Evolutionary conservation across 2,797 vertebrate genomes (phyloP).

Genomic region (Anas georgica): DNA sequence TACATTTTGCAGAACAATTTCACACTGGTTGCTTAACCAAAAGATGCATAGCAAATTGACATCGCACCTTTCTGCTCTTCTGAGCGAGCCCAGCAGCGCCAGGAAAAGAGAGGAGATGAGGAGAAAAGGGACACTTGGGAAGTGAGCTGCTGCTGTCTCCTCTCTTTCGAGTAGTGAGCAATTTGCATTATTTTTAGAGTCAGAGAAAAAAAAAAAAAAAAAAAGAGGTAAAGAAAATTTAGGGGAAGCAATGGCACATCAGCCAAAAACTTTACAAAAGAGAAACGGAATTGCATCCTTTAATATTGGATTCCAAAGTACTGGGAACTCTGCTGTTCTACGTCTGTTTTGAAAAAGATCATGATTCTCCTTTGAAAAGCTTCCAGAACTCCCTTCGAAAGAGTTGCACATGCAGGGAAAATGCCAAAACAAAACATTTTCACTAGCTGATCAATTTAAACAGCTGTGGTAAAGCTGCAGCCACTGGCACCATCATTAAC

Average conservation of each 20-base stretch:
- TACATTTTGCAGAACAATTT: constrained; percentile 56
- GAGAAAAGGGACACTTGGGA: not conserved
- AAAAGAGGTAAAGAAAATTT: not conserved
- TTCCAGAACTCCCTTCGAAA: constrained; percentile 65
- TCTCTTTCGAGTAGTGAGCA: not conserved
- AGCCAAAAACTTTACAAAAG: constrained; percentile 30
- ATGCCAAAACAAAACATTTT: constrained; percentile 66
- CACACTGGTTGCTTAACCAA: constrained; percentile 52
- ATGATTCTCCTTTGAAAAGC: constrained; percentile 64
- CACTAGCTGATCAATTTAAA: constrained; percentile 73
- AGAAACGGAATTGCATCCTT: constrained; percentile 29
- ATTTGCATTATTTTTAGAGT: not conserved
- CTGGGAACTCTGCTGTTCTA: not conserved
- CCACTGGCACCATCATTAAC: constrained; percentile 78
- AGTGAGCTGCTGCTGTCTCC: not conserved
- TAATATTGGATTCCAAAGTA: constrained; percentile 19
- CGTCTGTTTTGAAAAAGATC: constrained; percentile 42
- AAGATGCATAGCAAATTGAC: constrained; percentile 47
- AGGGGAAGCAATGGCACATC: not conserved
- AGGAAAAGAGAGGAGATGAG: not conserved
- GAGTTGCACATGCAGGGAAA: constrained; percentile 64
- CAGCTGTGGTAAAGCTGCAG: constrained; percentile 72
- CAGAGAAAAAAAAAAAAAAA: not conserved
- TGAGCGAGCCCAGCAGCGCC: not conserved
- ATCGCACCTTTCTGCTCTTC: constrained; percentile 18